phyloP scores from a whole-genome alignment of 2,113 vertebrate species.

The Carlito syrichta region DNA sequence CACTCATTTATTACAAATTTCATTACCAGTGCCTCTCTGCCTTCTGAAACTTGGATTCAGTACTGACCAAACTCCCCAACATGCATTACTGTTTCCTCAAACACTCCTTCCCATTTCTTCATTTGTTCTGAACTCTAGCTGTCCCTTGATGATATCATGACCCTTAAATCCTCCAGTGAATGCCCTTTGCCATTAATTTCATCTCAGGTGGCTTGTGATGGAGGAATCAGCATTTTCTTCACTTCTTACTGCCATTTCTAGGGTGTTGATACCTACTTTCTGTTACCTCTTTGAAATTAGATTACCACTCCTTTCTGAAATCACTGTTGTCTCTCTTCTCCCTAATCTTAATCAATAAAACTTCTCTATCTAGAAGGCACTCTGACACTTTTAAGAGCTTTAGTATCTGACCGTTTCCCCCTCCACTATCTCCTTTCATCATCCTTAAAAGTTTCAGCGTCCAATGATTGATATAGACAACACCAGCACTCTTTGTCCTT shows the following conservation, averaged over 20 bases:
- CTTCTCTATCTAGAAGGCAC: neutral
- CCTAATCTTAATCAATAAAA: neutral
- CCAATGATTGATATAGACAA: neutral
- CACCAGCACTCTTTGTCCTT: neutral
- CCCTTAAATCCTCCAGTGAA: neutral
- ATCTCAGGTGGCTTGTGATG: neutral
- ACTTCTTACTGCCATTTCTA: neutral
- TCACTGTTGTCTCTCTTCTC: neutral
- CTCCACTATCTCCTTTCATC: neutral
- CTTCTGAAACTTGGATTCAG: neutral
- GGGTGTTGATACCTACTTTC: neutral
- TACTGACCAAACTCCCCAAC: neutral
- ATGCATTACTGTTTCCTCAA: neutral
- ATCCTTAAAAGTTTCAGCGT: neutral
- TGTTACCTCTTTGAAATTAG: neutral
- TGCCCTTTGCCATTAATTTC: neutral
- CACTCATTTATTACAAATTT: no score
- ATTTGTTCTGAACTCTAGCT: neutral
- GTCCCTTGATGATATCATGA: neutral
- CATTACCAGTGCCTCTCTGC: neutral
- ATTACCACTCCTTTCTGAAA: neutral
- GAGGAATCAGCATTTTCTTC: neutral
- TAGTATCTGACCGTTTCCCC: neutral
- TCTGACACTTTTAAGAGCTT: neutral
- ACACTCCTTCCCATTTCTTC: neutral